These are phyloP conservation scores for Eupleurogrammus muticus DNA, from an alignment of 2,797 vertebrate genomes.

Conservation along the genomic window DNA sequence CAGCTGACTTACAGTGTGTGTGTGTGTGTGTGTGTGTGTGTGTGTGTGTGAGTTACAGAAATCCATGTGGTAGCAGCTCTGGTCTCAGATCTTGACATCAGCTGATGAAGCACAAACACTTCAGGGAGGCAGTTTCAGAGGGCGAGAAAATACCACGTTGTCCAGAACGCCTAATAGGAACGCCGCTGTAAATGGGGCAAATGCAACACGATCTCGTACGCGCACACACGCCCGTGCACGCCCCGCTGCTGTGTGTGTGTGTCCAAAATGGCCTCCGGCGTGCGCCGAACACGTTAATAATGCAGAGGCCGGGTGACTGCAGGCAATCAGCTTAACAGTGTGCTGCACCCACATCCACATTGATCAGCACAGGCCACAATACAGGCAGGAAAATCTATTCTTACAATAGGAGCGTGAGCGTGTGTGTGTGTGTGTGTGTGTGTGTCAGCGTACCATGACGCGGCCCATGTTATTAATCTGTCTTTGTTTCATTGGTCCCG, in stretches of 20 bases:
- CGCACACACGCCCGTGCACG: background rate
- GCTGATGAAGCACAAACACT: background rate
- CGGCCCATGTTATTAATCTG: slow-evolving; percentile 17
- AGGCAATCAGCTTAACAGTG: slow-evolving; percentile 51
- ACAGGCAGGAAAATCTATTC: slow-evolving; percentile 31
- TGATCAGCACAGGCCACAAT: slow-evolving; percentile 31
- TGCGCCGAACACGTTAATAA: slow-evolving; percentile 57
- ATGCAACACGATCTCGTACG: slow-evolving; percentile 25
- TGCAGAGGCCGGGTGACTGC: slow-evolving; percentile 41
- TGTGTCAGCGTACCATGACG: background rate
- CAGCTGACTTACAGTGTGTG: slow-evolving; percentile 43
- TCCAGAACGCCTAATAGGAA: slow-evolving; percentile 29
- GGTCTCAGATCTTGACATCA: background rate
- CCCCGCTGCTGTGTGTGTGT: no score
- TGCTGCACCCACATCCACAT: slow-evolving; percentile 17
- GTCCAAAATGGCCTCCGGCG: slow-evolving; percentile 49
- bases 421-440: background rate
- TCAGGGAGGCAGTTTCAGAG: slow-evolving; percentile 9
- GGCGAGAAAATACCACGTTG: background rate
- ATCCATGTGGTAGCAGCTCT: background rate
- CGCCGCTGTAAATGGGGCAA: slow-evolving; percentile 38
- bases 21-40: slow-evolving; percentile 4
- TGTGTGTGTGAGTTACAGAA: background rate
- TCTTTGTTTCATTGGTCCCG: slow-evolving; percentile 17
- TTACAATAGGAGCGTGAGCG: background rate